Base-by-base conservation (phyloP, 2,888 invertebrate genomes). In the Euspilapteryx auroguttella region DNA sequence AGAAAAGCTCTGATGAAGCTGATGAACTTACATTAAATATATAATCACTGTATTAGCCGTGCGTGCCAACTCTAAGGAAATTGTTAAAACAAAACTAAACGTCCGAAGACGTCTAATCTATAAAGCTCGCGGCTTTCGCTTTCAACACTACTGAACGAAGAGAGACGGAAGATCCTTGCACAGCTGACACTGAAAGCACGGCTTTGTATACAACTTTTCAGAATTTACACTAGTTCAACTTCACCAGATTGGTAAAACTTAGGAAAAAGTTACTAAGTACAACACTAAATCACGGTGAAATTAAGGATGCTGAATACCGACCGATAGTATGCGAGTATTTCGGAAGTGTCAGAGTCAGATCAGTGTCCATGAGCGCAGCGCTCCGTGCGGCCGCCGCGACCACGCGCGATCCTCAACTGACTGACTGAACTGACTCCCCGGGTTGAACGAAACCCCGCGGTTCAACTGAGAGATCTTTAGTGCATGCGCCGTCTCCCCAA, bases 151-250 rank as follows among this genome's bases (percentile, higher is more conserved):
- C 12, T 22, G 14, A 14, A 51, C 39, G 42, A 62, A 68, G 47
- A 55, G 58, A 53, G 64, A 66, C 46, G 41, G 48, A 47, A 43
- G 40, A 52, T 49, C 47, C 49, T 12, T 40, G 52, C 59, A 64
- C 63, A 55, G 57, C 57, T 58, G 56, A 57, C 68, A 71, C 69
- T 65, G 56, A 66, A 65, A 65, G 57, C 69, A 71, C 71, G 61
- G 51, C 34, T 42, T 43, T 42, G 43, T 51, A 47, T n/a, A n/a
- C n/a, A 65, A 71, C 66, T 68, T 64, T 62, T 56, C 55, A 56
- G 50, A 51, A 54, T 49, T 49, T 51, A 51, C 62, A 55, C 50
- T 47, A 43, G 45, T n/a, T n/a, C n/a, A n/a, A n/a, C n/a, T n/a
- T n/a, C n/a, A n/a, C n/a, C n/a, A n/a, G n/a, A n/a, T n/a, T n/a